Evolutionary conservation across 2,888 invertebrate genomes (phyloP).

Genomic region (Lagria hirta): DNA sequence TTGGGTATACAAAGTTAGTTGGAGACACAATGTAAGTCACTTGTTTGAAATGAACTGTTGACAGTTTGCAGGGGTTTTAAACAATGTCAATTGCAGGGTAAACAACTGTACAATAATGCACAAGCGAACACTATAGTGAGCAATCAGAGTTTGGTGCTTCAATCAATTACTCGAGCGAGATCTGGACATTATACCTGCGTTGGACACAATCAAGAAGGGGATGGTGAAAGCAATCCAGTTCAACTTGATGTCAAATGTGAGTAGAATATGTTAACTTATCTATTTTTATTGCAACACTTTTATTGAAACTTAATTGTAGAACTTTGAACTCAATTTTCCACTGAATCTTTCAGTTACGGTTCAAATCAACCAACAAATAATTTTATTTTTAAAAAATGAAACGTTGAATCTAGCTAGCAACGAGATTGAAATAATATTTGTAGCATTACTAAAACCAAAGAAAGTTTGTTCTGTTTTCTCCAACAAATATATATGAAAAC

Average conservation of each 20-base stretch:
- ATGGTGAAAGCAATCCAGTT: conserved; percentile 83
- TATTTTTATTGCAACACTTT: conserved; percentile 2
- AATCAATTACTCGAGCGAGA: conserved; percentile 73
- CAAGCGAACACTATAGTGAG: conserved; percentile 81
- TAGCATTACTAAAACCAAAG: too few relatives aligned
- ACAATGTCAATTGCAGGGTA: conserved; percentile 59
- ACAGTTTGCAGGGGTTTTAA: background rate
- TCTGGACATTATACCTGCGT: conserved; percentile 86
- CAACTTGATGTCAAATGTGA: conserved; percentile 85
- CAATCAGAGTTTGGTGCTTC: conserved; percentile 87
- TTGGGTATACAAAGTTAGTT: conserved; percentile 75
- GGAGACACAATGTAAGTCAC: conserved; percentile 72
- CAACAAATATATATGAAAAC: too few relatives aligned
- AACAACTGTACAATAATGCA: conserved; percentile 76
- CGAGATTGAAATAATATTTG: too few relatives aligned
- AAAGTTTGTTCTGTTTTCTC: too few relatives aligned
- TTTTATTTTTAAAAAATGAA: too few relatives aligned
- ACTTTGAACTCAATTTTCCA: too few relatives aligned
- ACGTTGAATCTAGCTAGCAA: too few relatives aligned
- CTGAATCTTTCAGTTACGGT: too few relatives aligned
- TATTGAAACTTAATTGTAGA: too few relatives aligned
- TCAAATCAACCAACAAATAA: too few relatives aligned
- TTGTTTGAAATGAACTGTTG: conserved; percentile 1
- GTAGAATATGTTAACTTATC: conserved; percentile 41
- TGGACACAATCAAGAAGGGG: conserved; percentile 85